Evolutionary conservation across 53 echinoderm and acorn worm genomes (phyloP), one percentile per base, ranked within the genome.

Genomic region (Astropecten irregularis): DNA sequence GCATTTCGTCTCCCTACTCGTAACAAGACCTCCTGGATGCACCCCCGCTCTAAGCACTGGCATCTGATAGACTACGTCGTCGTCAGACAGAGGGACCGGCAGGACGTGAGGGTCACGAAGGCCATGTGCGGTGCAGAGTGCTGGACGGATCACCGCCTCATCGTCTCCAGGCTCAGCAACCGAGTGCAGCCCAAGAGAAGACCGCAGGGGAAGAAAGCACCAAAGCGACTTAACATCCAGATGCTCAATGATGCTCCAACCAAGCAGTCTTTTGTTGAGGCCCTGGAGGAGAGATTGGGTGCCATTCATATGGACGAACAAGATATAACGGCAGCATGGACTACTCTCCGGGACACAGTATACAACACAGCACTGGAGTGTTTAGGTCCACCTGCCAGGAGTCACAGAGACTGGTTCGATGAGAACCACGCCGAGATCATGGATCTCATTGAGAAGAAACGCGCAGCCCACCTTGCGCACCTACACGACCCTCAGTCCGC

Each of bases 81-180:
- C 37, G 15, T 37, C 60, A 77, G 77, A 61, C n/a, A n/a, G n/a
- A 53, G 34, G 20, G 40, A 79, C 33, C 60, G 40, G 18, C 60
- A 31, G 1, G 59, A 79, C n/a, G 58, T 79, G 3, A 20, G 15
- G n/a, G n/a, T n/a, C n/a, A n/a, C n/a, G n/a, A n/a, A n/a, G n/a
- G n/a, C n/a, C n/a, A n/a, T n/a, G n/a, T n/a, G n/a, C n/a, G n/a
- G n/a, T n/a, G n/a, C n/a, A n/a, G n/a, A n/a, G n/a, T 62, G 62
- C 35, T 72, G 48, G 73, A 54, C 85, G 0, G 85, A 85, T 21
- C 73, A 85, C 48, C 13, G 72, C 10, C 42, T 42, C 4, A 53
- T 76, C 49, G 18, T 63, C 26, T 76, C 76, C n/a, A 86, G 76
- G 37, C 39, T 66, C 30, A 40, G 50, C 13, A 25, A 76, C 63